Conservation (phyloP, 2,888 invertebrate genomes). For the Mantis religiosa region DNA sequence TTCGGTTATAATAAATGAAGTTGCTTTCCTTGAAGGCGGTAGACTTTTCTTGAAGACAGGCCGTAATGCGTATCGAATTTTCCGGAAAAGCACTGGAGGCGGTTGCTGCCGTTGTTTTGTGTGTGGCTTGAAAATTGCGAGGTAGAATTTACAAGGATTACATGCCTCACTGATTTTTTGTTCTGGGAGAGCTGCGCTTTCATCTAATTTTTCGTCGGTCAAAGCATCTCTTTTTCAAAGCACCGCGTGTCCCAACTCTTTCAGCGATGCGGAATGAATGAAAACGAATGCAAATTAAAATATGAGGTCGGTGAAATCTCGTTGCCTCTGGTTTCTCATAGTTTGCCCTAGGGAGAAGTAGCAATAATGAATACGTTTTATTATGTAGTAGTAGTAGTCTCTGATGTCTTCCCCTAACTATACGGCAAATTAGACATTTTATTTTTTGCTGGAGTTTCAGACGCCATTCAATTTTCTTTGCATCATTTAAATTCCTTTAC, state of each 20-base stretch:
- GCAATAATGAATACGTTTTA: not conserved
- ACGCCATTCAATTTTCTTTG: no score
- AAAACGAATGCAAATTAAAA: not conserved
- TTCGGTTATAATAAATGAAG: not conserved
- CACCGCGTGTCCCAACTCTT: not conserved
- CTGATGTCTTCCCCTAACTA: no score
- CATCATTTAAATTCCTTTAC: no score
- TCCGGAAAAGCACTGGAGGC: not conserved
- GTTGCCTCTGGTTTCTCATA: not conserved
- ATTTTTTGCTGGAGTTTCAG: no score
- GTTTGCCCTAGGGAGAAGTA: not conserved
- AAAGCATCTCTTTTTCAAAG: not conserved
- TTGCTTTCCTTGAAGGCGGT: not conserved
- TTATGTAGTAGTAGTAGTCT: not conserved
- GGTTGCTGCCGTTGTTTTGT: not conserved
- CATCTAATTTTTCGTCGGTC: not conserved
- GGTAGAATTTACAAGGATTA: not conserved
- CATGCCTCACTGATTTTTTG: not conserved
- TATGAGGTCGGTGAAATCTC: not conserved
- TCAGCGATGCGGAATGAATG: not conserved
- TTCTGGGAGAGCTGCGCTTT: not conserved
- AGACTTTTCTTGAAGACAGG: not conserved
- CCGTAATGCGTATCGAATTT: not conserved
- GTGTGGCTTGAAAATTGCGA: not conserved
- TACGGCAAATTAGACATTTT: no score